These are phyloP conservation scores for Pemphredon lugubris DNA, from an alignment of 2,888 invertebrate genomes.

Conservation along the genomic window DNA sequence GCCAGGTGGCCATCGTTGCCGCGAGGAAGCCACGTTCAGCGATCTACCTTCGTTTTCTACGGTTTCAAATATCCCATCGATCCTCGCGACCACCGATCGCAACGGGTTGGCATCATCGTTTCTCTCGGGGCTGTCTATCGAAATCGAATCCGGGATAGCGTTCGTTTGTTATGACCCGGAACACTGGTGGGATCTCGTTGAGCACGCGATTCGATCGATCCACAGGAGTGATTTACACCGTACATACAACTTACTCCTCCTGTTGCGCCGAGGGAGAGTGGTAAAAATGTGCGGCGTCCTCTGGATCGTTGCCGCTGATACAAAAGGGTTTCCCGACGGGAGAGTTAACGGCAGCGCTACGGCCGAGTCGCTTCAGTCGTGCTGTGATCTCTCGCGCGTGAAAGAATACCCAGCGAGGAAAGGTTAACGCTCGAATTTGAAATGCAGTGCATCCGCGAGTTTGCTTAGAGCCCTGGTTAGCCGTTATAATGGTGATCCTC, in stretches of 20 bases:
- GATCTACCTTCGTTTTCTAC: background rate
- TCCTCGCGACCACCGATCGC: no score
- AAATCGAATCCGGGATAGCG: no score
- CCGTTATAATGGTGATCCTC: no score
- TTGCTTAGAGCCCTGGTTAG: constrained; percentile 20
- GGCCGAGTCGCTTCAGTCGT: constrained; percentile 41
- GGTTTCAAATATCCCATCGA: background rate
- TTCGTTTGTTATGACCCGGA: no score
- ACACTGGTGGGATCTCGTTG: background rate
- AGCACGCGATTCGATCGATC: background rate
- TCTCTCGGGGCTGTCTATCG: no score
- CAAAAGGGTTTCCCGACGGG: constrained; percentile 20
- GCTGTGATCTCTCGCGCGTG: constrained; percentile 54
- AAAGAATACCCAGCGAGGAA: constrained; percentile 39
- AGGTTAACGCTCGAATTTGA: constrained; percentile 62
- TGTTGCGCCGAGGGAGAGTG: background rate
- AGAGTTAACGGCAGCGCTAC: constrained; percentile 49
- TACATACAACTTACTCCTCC: background rate
- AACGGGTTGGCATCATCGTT: background rate
- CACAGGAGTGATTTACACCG: background rate
- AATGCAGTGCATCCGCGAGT: constrained; percentile 22
- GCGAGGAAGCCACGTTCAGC: constrained; percentile 13
- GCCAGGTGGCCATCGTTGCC: constrained; percentile 64
- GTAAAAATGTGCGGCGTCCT: constrained; percentile 29
- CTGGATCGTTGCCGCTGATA: constrained; percentile 1